A percentile compares a stretch with the other conserved stretches of the same genome.
phyloP scores from a whole-genome alignment of 2,797 vertebrate genomes.

The Halcyon leucocephala region DNA sequence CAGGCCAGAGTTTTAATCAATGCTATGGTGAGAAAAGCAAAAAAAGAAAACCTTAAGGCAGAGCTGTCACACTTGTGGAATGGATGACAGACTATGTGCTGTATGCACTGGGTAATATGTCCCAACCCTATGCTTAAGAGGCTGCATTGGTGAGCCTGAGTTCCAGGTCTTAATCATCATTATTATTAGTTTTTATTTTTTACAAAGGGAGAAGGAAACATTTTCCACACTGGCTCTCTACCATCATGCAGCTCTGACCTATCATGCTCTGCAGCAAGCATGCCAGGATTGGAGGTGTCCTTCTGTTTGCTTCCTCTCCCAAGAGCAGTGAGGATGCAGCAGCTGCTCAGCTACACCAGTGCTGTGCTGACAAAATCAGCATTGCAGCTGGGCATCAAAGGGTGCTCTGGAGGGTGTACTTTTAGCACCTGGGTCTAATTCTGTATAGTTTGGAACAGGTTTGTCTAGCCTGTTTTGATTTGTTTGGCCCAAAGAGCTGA shows the following conservation, averaged over 20 bases:
- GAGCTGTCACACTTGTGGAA: background rate
- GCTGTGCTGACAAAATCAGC: background rate
- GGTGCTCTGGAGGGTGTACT: background rate
- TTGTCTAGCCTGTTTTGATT: background rate
- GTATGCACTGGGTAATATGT: background rate
- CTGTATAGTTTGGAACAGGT: background rate
- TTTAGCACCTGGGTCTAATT: background rate
- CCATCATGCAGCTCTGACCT: background rate
- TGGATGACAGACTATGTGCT: background rate
- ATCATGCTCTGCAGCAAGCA: background rate
- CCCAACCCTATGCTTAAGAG: background rate
- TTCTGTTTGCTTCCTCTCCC: background rate
- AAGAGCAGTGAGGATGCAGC: background rate
- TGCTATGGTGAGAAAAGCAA: no score
- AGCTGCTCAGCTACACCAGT: background rate
- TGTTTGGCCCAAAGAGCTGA: background rate
- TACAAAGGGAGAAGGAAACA: background rate
- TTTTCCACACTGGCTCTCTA: background rate
- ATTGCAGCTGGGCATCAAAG: background rate
- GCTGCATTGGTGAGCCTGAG: background rate
- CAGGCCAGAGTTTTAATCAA: no score
- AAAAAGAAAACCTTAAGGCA: background rate
- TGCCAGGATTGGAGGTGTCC: background rate
- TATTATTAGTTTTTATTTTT: background rate
- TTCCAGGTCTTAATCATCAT: background rate